phyloP scores from a whole-genome alignment of 2,888 invertebrate species.

The Drosophila subsilvestris region DNA sequence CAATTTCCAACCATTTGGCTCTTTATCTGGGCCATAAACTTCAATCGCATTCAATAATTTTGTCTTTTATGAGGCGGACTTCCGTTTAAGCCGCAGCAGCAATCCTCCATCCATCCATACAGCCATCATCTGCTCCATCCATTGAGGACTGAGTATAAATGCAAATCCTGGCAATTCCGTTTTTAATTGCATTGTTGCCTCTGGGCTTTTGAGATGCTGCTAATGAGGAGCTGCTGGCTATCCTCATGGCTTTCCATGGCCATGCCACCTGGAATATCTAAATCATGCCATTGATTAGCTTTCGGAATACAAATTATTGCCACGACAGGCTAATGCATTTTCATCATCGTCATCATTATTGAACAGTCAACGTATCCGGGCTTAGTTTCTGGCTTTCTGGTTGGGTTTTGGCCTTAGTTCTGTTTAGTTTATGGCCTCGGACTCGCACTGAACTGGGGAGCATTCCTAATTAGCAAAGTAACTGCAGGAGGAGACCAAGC shows the following conservation, averaged over 20 bases:
- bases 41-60: constrained; percentile 42
- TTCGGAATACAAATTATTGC: constrained; percentile 36
- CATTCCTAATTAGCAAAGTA: constrained; percentile 63
- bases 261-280: constrained; percentile 17
- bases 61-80: constrained; percentile 34
- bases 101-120: not conserved
- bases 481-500: constrained; percentile 10
- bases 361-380: constrained; percentile 20
- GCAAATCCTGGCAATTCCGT: constrained; percentile 47
- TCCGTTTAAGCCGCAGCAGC: not conserved
- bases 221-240: constrained; percentile 29
- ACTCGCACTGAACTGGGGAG: not conserved
- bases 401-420: not conserved
- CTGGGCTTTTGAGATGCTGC: constrained; percentile 17
- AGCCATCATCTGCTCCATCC: not conserved
- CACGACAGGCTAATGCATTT: constrained; percentile 52
- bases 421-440: not conserved
- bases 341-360: constrained; percentile 50
- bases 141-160: constrained; percentile 16
- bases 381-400: constrained; percentile 5
- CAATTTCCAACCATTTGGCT: constrained; percentile 12
- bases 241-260: constrained; percentile 11
- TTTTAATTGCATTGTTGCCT: constrained; percentile 58
- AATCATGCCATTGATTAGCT: constrained; percentile 45
- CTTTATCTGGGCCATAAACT: constrained; percentile 16